Conservation (phyloP, 1,140 invertebrate genomes). For the Aphidius ervi region DNA sequence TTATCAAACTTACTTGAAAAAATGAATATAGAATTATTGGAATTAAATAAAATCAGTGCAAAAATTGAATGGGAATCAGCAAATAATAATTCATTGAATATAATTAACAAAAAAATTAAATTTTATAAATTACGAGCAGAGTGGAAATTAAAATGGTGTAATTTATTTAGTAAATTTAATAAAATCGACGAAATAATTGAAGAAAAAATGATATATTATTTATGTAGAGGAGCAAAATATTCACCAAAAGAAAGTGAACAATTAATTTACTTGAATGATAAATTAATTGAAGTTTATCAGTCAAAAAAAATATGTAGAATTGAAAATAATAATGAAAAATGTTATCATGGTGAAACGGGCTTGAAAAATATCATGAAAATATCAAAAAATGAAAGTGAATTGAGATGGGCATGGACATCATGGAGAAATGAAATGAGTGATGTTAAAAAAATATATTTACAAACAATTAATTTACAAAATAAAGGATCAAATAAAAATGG, state of each 20-base stretch:
- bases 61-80: slow-evolving; percentile 26
- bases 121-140: slow-evolving; percentile 3
- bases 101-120: slow-evolving; percentile 17
- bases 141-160: slow-evolving; percentile 27
- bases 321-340: slow-evolving; percentile 28
- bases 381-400: slow-evolving; percentile 33
- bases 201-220: slow-evolving; percentile 32
- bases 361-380: slow-evolving; percentile 49
- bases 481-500: slow-evolving; percentile 20
- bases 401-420: slow-evolving; percentile 46
- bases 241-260: slow-evolving; percentile 33
- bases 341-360: slow-evolving; percentile 49
- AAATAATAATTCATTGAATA: slow-evolving; percentile 11
- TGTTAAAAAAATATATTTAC: slow-evolving; percentile 53
- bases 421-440: slow-evolving; percentile 30
- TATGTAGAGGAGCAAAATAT: slow-evolving; percentile 47
- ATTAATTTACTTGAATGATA: slow-evolving; percentile 14
- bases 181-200: slow-evolving; percentile 11
- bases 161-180: slow-evolving; percentile 15
- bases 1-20: neutral
- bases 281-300: slow-evolving; percentile 18
- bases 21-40: slow-evolving; percentile 26
- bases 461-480: slow-evolving; percentile 23
- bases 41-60: slow-evolving; percentile 23
- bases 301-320: slow-evolving; percentile 17